These are phyloP conservation scores for Lypha dubia DNA, from an alignment of 2,888 invertebrate genomes.

Conservation along the genomic window DNA sequence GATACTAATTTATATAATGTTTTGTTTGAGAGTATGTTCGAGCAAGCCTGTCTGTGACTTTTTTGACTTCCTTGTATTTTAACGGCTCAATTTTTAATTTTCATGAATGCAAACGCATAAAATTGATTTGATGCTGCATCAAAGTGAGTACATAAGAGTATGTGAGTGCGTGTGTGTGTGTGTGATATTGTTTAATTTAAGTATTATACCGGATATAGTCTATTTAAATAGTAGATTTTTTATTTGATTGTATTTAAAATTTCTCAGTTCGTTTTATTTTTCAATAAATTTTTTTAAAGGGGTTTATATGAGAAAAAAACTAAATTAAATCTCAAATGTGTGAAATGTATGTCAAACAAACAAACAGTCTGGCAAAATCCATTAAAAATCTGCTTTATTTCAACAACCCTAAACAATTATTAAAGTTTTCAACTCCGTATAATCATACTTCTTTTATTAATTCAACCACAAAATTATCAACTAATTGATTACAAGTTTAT, in stretches of 20 bases:
- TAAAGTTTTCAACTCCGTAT: neutral
- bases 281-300: neutral
- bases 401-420: neutral
- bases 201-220: conserved; percentile 67
- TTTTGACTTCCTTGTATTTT: conserved; percentile 18
- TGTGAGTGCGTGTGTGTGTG: neutral
- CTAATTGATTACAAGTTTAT: conserved; percentile 61
- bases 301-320: neutral
- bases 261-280: neutral
- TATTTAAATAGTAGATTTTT: conserved; percentile 61
- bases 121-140: neutral
- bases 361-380: neutral
- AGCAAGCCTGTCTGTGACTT: neutral
- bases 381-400: neutral
- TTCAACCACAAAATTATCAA: conserved; percentile 58
- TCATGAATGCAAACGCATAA: conserved; percentile 2
- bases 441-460: conserved; percentile 7
- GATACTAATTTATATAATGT: neutral
- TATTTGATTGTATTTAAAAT: conserved; percentile 55
- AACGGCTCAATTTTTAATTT: conserved; percentile 2
- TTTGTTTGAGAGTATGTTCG: neutral
- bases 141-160: neutral
- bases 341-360: conserved; percentile 2
- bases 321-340: neutral
- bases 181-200: conserved; percentile 42